A percentile compares a stretch with the other conserved stretches of the same genome.
Evolutionary conservation across 1,140 invertebrate species (phyloP).

Genomic region (Maconellicoccus hirsutus): DNA sequence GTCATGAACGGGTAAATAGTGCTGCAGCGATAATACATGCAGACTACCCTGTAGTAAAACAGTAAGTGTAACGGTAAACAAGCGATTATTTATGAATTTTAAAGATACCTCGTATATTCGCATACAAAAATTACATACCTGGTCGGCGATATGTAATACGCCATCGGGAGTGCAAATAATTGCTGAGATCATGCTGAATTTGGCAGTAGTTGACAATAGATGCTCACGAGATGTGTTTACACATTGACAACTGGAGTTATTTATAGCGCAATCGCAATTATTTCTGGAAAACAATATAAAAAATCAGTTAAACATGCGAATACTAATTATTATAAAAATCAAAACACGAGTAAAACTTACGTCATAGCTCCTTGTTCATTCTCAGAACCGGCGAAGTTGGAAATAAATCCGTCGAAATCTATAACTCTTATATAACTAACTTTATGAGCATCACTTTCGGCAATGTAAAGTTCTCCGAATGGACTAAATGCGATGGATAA

Average conservation of each 20-base stretch:
- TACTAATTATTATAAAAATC: too few relatives aligned
- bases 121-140: slow-evolving; percentile 49
- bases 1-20: slow-evolving; percentile 77
- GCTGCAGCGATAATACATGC: slow-evolving; percentile 77
- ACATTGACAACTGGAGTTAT: slow-evolving; percentile 34
- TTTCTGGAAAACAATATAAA: slow-evolving; percentile 27
- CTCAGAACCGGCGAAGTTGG: slow-evolving; percentile 64
- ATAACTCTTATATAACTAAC: slow-evolving; percentile 77
- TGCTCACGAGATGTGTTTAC: slow-evolving; percentile 25
- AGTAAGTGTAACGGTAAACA: too few relatives aligned
- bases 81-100: too few relatives aligned
- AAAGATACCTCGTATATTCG: too few relatives aligned
- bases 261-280: slow-evolving; percentile 31
- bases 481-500: slow-evolving; percentile 79
- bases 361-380: slow-evolving; percentile 35
- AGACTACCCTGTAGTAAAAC: slow-evolving; percentile 53
- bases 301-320: too few relatives aligned
- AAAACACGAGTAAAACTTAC: too few relatives aligned
- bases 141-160: slow-evolving; percentile 85
- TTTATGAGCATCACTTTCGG: slow-evolving; percentile 80
- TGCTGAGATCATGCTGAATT: slow-evolving; percentile 81
- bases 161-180: slow-evolving; percentile 88
- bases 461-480: slow-evolving; percentile 84
- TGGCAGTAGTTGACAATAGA: slow-evolving; percentile 75
- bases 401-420: slow-evolving; percentile 69